Evolutionary conservation across 1,140 invertebrate genomes (phyloP), one percentile per base, ranked within the genome.

Genomic region (Aphelinus atriplicis): DNA sequence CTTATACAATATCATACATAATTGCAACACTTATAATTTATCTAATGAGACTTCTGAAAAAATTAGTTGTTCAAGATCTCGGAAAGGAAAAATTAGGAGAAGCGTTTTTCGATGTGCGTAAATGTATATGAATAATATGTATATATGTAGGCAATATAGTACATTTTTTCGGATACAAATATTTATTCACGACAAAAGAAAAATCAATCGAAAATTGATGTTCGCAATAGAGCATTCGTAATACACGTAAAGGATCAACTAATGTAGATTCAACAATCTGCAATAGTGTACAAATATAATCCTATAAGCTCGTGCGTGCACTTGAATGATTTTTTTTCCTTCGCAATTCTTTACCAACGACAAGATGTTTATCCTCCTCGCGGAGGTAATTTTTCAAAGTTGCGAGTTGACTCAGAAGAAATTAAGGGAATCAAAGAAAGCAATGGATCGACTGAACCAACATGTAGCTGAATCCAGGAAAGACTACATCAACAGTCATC

Each of bases 111-210:
- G 26, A 7, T 73, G 71, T 73, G 63, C 71, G 71, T 73, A 65
- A 71, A 58, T 73, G 58, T 66, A 3, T 66, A 73, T 55, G 53
- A 65, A 73, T 73, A 73, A 58, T 73, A 73, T 73, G 48, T 3
- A 45, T 64, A 60, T 55, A 66, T 26, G 51, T 73, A 65, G 26
- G 26, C 26, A 26, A 26, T 26, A 57, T 66, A 65, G 45, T 73
- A 57, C 60, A 65, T 51, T 66, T 72, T 65, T 50, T 2, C 10
- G 47, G 62, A 66, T 51, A 50, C 50, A 66, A 46, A 65, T 53
- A 50, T 58, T 65, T 46, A 2, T 26, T 45, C 1, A 43, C 55
- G 26, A 51, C 43, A 65, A 65, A 64, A 63, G 50, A 45, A 55
- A 65, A 56, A 26, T n/a, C 1, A 43, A 71, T 56, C 5, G 42